Evolutionary conservation across 2,113 vertebrate species (phyloP).

Genomic region (Ondatra zibethicus): DNA sequence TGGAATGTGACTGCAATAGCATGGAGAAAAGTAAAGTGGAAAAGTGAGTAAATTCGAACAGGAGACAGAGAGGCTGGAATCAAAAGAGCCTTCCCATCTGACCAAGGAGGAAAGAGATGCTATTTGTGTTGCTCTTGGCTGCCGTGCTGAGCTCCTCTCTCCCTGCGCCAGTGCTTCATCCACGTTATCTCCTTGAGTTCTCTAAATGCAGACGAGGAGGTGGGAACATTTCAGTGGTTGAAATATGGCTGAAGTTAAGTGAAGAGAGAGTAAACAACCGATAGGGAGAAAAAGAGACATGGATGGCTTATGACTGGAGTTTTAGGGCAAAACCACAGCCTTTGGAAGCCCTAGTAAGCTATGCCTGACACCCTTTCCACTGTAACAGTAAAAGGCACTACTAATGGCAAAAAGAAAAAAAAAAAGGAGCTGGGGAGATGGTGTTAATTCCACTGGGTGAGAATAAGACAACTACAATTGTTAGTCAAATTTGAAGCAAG

Average conservation of each 20-base stretch:
- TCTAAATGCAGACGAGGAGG: background rate
- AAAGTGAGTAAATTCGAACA: background rate
- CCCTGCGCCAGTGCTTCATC: background rate
- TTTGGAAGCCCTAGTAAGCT: background rate
- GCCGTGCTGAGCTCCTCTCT: background rate
- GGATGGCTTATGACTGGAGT: background rate
- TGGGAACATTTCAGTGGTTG: slow-evolving; percentile 31
- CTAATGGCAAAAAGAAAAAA: background rate
- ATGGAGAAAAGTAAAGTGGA: background rate
- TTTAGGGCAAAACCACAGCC: background rate
- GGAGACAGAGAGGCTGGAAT: background rate
- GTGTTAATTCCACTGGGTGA: background rate
- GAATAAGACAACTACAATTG: background rate
- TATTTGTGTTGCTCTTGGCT: background rate
- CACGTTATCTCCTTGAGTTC: background rate
- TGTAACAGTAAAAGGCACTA: background rate
- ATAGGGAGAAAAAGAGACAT: background rate
- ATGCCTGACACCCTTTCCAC: background rate
- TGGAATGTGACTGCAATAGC: slow-evolving; percentile 14
- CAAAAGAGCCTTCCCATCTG: background rate
- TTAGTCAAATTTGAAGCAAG: background rate
- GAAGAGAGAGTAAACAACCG: background rate
- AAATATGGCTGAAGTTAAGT: background rate
- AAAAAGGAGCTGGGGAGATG: background rate
- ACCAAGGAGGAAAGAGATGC: background rate